Base-by-base conservation (phyloP, 2,113 vertebrate species). In the Sorex araneus region DNA sequence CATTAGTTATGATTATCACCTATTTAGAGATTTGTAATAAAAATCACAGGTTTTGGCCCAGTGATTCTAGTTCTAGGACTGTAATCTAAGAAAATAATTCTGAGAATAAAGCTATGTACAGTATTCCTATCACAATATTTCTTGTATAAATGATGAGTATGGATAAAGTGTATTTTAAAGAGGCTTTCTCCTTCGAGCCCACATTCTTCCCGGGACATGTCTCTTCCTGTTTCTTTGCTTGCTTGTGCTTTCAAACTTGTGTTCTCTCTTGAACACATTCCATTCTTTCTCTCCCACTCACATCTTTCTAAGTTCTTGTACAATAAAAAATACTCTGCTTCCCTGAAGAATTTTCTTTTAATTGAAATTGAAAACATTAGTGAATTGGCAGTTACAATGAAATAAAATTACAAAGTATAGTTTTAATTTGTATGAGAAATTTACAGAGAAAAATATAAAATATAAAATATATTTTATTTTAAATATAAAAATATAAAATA, bases 341-440 rank as follows among this genome's bases (percentile, higher is more conserved):
- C 47, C 6, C 47, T 50, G 47, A 50, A 0, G 88, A 50, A 50
- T 10, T 86, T 25, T 78, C 27, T 40, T 40, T 40, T 40, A 67
- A 30, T 30, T 27, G 10, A 32, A 69, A 16, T 32, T n/a, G 8
- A 73, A 74, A 79, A 78, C 78, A n/a, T 71, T 54, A 16, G 60
- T 81, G 82, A 86, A 78, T 63, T 60, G 28, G 47, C 5, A 90
- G 32, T n/a, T 82, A 74, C 8, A 83, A 27, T 28, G 71, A 54
- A 84, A 87, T 19, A 89, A 77, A 86, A 70, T 5, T 66, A 43
- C 21, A 89, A 71, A 30, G 34, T 1, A 32, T 71, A 34, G 43
- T 69, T 93, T 95, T 73, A 74, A 76, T 60, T 93, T 78, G 11
- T 50, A 91, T 1, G 78, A n/a, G 89, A 82, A 25, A 40, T 28